Base-by-base conservation (phyloP, 2,113 vertebrate species). In the Delphinus delphis region DNA sequence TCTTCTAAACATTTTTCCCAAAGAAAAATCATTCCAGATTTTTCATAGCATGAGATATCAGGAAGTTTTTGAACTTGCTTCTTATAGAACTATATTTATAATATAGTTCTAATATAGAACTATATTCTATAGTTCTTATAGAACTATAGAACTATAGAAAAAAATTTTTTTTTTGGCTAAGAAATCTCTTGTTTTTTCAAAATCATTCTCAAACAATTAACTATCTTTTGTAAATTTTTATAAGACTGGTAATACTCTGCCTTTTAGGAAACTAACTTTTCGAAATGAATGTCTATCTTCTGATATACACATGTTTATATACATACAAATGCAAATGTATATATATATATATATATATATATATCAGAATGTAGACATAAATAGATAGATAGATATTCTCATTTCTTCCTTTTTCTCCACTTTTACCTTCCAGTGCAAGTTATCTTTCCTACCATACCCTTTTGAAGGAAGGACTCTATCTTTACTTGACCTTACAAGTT, bases 141-240 rank as follows among this genome's bases (percentile, higher is more conserved):
- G 47, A 44, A 71, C 0, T 94, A n/a, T n/a, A n/a, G n/a, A n/a
- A n/a, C n/a, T n/a, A n/a, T 74, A 79, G 17, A 73, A 82, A 90
- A 81, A 1, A 47, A 3, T 20, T 38, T n/a, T 21, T 62, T 62
- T 62, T 90, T 93, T 82, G 7, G 20, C 41, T 65, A 63, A 74
- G n/a, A 77, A 84, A 36, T 77, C 4, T 83, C 0, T 18, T 53
- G 6, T 41, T 74, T 77, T 60, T 88, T 68, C 88, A 6, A 77
- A 77, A 93, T 94, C 17, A 5, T 96, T 90, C 15, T 74, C 38
- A 94, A 92, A 62, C 20, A 94, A 6, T 81, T 88, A 28, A 47
- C 13, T 58, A 1, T 71, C 15, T 88, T 91, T 87, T 79, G 21
- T 79, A 94, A 58, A 73, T 58, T 44, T 67, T 55, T 83, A 7